Conservation (phyloP, 2,113 vertebrate genomes). For the Neogobius melanostomus region DNA sequence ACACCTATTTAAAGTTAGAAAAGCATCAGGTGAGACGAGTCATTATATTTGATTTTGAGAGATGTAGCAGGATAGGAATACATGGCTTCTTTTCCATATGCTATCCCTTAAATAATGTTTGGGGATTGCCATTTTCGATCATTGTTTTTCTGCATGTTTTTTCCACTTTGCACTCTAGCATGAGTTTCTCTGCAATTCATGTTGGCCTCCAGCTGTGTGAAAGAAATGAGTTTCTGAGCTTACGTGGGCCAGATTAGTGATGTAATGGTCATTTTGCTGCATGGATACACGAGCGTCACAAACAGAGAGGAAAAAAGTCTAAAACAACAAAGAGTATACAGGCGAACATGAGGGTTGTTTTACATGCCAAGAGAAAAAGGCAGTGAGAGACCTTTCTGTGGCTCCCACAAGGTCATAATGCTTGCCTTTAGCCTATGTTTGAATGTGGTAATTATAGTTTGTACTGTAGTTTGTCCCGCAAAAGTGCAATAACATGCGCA, state of each 20-base stretch:
- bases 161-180: not conserved
- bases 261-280: slow-evolving; percentile 11
- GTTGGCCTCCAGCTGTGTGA: not conserved
- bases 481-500: too few relatives aligned
- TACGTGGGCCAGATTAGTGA: not conserved
- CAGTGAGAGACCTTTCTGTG: slow-evolving; percentile 41
- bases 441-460: slow-evolving; percentile 20
- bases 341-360: slow-evolving; percentile 16
- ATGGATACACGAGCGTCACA: not conserved
- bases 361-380: slow-evolving; percentile 30
- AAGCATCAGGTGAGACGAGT: slow-evolving; percentile 31
- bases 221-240: not conserved
- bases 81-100: slow-evolving; percentile 44
- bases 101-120: slow-evolving; percentile 26
- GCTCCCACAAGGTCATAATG: slow-evolving; percentile 27
- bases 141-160: not conserved
- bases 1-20: slow-evolving; percentile 61
- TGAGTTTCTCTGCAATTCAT: not conserved
- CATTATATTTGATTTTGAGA: slow-evolving; percentile 40
- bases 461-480: too few relatives aligned
- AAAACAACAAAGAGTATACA: not conserved
- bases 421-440: slow-evolving; percentile 26
- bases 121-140: slow-evolving; percentile 14
- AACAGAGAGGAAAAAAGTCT: not conserved
- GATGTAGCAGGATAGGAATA: slow-evolving; percentile 24